A percentile compares a stretch with the other conserved stretches of the same genome.
These are phyloP conservation scores for Epirrhoe alternata DNA, from an alignment of 2,888 invertebrate genomes.

Conservation along the genomic window DNA sequence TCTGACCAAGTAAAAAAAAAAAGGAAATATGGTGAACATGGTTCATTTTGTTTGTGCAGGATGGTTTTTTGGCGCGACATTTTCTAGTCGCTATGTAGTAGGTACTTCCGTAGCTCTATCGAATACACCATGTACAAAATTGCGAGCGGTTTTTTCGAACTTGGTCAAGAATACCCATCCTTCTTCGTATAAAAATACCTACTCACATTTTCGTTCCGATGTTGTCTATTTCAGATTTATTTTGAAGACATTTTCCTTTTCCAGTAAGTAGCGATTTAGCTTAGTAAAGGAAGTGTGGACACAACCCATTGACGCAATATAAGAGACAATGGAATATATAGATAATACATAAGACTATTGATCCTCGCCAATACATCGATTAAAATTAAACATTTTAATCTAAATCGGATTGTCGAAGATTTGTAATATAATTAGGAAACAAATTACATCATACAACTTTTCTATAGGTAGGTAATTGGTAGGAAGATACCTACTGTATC, in stretches of 20 bases:
- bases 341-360: conserved; percentile 27
- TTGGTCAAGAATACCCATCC: too few species aligned
- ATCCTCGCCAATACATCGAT: conserved; percentile 27
- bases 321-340: conserved; percentile 27
- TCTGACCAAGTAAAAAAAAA: neutral
- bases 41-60: too few species aligned
- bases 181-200: neutral
- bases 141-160: too few species aligned
- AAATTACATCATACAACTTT: neutral
- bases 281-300: conserved; percentile 14
- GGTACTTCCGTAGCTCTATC: too few species aligned
- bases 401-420: neutral
- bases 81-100: too few species aligned
- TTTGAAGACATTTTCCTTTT: neutral
- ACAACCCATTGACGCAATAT: conserved; percentile 39
- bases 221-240: neutral
- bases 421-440: neutral
- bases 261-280: neutral
- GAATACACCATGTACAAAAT: too few species aligned
- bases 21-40: too few species aligned
- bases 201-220: neutral
- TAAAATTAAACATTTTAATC: conserved; percentile 8
- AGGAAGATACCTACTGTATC: neutral
- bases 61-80: too few species aligned
- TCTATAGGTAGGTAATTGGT: neutral